These are phyloP conservation scores for Macrotis lagotis DNA, from an alignment of 2,113 vertebrate species.

Conservation along the genomic window DNA sequence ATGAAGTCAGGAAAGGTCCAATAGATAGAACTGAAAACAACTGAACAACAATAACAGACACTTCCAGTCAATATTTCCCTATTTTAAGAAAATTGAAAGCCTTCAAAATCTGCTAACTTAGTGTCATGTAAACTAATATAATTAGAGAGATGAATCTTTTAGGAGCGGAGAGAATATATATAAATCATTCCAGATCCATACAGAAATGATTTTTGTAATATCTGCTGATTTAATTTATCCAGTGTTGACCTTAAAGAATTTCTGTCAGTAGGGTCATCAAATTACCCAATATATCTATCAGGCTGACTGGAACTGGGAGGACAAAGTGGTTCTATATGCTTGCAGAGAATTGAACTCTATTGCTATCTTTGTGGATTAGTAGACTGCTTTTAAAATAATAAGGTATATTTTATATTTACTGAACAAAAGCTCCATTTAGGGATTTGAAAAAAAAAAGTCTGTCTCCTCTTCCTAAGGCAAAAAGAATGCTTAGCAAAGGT, in stretches of 20 bases:
- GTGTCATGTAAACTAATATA: not conserved
- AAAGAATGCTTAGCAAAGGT: not conserved
- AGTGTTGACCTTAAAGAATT: not conserved
- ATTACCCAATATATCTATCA: constrained; percentile 7
- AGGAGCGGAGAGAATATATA: not conserved
- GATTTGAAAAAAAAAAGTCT: not conserved
- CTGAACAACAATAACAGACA: not conserved
- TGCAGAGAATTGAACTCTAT: constrained; percentile 32
- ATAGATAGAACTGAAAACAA: not conserved
- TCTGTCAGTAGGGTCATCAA: not conserved
- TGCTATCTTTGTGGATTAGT: constrained; percentile 21
- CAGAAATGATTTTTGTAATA: not conserved
- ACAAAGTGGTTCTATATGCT: not conserved
- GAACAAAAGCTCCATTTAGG: not conserved
- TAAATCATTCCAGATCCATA: not conserved
- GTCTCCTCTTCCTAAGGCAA: not conserved
- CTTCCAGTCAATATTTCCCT: not conserved
- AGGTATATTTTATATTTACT: not conserved
- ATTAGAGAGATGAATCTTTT: not conserved
- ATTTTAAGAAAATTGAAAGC: not conserved
- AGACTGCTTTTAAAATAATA: constrained; percentile 14
- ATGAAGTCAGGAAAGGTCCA: not conserved
- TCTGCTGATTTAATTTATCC: constrained; percentile 15
- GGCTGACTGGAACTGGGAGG: not conserved
- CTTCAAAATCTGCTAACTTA: not conserved